Evolutionary conservation across 2,888 invertebrate species (phyloP), one percentile per base, ranked within the genome.

Genomic region (Sphecodes monilicornis): DNA sequence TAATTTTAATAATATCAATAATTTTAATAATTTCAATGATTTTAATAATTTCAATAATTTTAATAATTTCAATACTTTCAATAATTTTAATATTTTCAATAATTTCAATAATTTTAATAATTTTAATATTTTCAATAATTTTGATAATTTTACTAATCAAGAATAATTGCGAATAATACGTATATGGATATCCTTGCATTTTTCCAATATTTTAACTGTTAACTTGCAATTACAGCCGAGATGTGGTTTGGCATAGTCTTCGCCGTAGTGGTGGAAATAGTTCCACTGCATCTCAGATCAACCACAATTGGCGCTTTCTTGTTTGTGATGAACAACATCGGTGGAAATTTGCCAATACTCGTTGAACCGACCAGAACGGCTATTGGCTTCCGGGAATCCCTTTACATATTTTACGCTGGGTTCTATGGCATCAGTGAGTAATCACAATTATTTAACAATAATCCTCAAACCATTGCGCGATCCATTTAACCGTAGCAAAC

Each of bases 171-270:
- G 8, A 39, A 39, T 39, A 39, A 39, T 39, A 39, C 39, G 8
- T 46, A 16, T 18, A 5, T 46, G 0, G 4, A 43, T 41, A 13
- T 41, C 43, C 5, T 46, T 18, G 4, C 18, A 6, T 18, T 46
- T 18, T 46, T 18, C 6, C 50, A 50, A 50, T 22, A 8, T 50
- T 50, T 22, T 10, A n/a, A 50, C 50, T 22, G 50, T 22, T n/a
- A 3, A n/a, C 22, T 68, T 71, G 60, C 71, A 41, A 79, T 95
- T 95, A 16, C 95, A 97, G 98, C 98, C 91, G 98, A 98, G 95
- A 98, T 98, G 98, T 98, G 98, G 98, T 98, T 98, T 95, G 98
- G 98, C 73, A 98, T 98, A 86, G 97, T 98, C 5, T 98, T 98
- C 94, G 98, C 98, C 4, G 97, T 98, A 92, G 96, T 98, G 3